A percentile compares a stretch with the other conserved stretches of the same genome.
These are phyloP conservation scores for Actinernus sp. DNA, from an alignment of 92 coral and sea anemone genomes.

Conservation along the genomic window DNA sequence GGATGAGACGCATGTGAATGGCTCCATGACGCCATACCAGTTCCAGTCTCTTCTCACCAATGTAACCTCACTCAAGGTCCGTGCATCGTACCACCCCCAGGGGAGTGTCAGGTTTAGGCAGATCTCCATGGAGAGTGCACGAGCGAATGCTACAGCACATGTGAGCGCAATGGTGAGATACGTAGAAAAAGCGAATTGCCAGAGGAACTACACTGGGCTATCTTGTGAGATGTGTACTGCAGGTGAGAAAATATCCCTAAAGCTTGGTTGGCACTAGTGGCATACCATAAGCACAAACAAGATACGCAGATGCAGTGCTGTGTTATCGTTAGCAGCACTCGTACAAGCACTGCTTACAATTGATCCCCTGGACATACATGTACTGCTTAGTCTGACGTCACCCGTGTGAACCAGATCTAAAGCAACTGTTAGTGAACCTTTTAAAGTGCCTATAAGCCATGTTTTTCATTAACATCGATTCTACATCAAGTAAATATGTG, in stretches of 20 bases:
- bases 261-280: not conserved
- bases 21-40: slow-evolving; percentile 49
- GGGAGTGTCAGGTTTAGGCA: slow-evolving; percentile 65
- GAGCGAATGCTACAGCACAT: slow-evolving; percentile 14
- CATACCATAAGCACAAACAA: too few species aligned
- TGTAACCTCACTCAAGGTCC: slow-evolving; percentile 71
- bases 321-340: too few species aligned
- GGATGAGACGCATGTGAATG: slow-evolving; percentile 56
- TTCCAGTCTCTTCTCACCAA: slow-evolving; percentile 89
- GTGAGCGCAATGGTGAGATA: slow-evolving; percentile 44
- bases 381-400: too few species aligned
- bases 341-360: too few species aligned
- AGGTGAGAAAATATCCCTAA: slow-evolving; percentile 40
- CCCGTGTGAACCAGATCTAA: too few species aligned
- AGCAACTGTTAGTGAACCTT: too few species aligned
- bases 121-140: slow-evolving; percentile 71
- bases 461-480: too few species aligned
- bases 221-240: slow-evolving; percentile 86
- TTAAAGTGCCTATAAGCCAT: too few species aligned
- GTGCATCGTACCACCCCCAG: slow-evolving; percentile 52
- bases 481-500: too few species aligned
- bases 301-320: too few species aligned
- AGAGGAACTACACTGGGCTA: slow-evolving; percentile 88
- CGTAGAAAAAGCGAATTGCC: slow-evolving; percentile 86
- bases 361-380: too few species aligned